phyloP scores from a whole-genome alignment of 1,140 invertebrate species.

The Habropoda laboriosa region DNA sequence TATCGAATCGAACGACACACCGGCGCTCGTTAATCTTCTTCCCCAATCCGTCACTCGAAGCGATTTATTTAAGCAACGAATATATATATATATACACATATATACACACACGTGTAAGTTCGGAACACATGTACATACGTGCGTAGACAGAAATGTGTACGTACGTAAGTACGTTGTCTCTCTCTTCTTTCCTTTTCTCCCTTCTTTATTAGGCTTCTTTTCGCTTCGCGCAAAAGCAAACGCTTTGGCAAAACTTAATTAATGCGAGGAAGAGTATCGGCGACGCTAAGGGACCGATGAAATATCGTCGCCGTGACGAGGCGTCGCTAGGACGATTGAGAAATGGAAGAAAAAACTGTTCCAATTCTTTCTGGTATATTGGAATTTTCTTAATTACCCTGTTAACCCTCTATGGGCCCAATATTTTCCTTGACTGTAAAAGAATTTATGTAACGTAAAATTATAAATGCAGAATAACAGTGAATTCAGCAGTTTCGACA shows the following conservation, averaged over 20 bases:
- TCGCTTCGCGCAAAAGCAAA: constrained; percentile 43
- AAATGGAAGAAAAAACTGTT: no score
- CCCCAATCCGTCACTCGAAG: constrained; percentile 66
- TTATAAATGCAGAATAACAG: no score
- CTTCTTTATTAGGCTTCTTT: constrained; percentile 52
- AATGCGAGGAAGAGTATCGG: constrained; percentile 44
- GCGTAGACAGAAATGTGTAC: no score
- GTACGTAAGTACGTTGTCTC: constrained; percentile 5
- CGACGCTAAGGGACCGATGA: constrained; percentile 8
- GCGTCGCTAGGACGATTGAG: no score
- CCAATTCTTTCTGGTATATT: no score
- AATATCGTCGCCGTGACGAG: constrained; percentile 8
- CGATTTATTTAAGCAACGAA: constrained; percentile 67
- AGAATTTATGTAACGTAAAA: no score
- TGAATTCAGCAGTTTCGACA: no score
- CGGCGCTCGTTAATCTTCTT: constrained; percentile 73
- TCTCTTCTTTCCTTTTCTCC: constrained; percentile 45
- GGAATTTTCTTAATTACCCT: no score
- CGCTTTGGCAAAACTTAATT: constrained; percentile 46
- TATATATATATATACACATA: background rate
- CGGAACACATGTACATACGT: background rate
- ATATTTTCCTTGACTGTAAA: no score
- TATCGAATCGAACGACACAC: constrained; percentile 78
- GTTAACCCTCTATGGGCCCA: no score
- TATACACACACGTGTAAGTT: background rate